Conservation (phyloP, 2,797 vertebrate genomes). For the Leucoraja ocellata region DNA sequence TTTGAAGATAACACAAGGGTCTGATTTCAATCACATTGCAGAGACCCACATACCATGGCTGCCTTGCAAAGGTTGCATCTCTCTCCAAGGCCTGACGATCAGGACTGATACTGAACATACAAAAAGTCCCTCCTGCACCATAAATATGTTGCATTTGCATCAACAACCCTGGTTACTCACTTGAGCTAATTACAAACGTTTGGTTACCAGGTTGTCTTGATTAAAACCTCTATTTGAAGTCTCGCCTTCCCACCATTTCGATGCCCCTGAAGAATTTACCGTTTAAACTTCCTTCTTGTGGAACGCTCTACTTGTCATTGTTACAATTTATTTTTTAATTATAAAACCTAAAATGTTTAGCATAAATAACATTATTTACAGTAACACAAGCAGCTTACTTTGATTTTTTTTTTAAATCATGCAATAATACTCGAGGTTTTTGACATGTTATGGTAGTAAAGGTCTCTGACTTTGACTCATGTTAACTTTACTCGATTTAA, state of each 20-base stretch:
- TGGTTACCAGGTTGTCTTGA: not conserved
- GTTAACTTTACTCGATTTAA: not conserved
- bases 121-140: not conserved
- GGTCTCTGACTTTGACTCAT: not conserved
- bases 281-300: not conserved
- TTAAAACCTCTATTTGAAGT: too few relatives aligned
- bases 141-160: not conserved
- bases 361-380: slow-evolving; percentile 32
- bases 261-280: not conserved
- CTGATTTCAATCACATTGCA: not conserved
- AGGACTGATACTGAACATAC: not conserved
- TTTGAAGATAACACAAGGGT: not conserved
- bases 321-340: not conserved
- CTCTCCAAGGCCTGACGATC: not conserved
- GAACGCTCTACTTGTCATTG: not conserved
- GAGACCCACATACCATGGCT: not conserved
- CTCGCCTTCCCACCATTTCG: not conserved
- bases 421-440: not conserved
- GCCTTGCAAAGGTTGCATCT: not conserved
- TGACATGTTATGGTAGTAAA: not conserved
- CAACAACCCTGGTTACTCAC: not conserved
- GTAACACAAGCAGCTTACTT: not conserved
- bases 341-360: not conserved
- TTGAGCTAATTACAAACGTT: not conserved
- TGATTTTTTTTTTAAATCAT: not conserved